Percentiles rank a stretch among this genome's conserved stretches.
Evolutionary conservation across 1,140 invertebrate genomes (phyloP).

Genomic region (Globodera ellingtonae): DNA sequence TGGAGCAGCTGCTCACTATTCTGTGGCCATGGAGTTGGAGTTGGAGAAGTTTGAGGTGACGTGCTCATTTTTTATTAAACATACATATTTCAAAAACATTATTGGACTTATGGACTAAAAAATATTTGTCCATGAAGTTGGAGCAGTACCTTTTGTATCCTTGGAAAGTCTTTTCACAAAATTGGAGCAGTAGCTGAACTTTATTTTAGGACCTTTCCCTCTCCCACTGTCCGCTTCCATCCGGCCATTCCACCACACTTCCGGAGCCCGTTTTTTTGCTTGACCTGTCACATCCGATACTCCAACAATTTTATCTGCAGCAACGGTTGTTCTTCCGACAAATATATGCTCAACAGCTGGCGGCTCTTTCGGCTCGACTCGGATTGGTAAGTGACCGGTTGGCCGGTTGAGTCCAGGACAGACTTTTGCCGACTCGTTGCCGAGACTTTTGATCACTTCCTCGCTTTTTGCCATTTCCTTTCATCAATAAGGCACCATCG

Average conservation of each 20-base stretch:
- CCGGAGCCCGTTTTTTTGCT: constrained; percentile 4
- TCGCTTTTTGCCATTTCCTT: neutral
- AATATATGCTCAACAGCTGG: constrained; percentile 28
- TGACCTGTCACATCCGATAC: constrained; percentile 19
- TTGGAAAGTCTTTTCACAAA: neutral
- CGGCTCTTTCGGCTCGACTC: constrained; percentile 22
- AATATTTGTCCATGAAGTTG: neutral
- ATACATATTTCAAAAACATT: too few species aligned
- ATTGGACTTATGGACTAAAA: too few species aligned
- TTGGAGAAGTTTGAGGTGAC: neutral
- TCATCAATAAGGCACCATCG: neutral
- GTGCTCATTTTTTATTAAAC: neutral
- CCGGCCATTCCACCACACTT: neutral
- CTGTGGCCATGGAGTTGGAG: neutral
- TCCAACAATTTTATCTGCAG: constrained; percentile 25
- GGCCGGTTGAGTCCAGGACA: too few species aligned
- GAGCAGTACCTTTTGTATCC: neutral
- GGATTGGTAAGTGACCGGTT: constrained; percentile 4
- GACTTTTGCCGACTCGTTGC: too few species aligned
- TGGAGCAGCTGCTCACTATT: neutral
- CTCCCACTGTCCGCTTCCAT: neutral
- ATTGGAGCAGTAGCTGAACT: neutral
- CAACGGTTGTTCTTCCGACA: constrained; percentile 24
- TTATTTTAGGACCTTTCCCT: neutral
- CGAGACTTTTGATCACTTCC: neutral